These are phyloP conservation scores for Xenus cinereus DNA, from an alignment of 2,113 vertebrate genomes.

Conservation along the genomic window DNA sequence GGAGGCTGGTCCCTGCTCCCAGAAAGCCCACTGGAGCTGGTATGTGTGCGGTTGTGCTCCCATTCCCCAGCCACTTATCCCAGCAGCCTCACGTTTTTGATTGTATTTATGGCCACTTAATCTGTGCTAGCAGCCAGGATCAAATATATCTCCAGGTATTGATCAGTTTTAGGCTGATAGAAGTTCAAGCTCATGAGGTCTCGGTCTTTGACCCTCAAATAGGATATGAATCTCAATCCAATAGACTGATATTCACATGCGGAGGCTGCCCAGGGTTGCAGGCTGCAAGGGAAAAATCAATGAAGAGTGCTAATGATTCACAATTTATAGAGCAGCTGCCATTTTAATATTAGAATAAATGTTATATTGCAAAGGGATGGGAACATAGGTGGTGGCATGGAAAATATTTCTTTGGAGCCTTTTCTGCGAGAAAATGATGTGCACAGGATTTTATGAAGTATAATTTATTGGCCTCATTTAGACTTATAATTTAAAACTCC, in stretches of 20 bases:
- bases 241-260: constrained; percentile 83
- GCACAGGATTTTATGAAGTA: constrained; percentile 75
- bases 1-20: neutral
- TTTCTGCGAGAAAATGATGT: constrained; percentile 78
- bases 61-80: neutral
- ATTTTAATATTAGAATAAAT: constrained; percentile 91
- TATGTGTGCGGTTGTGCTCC: neutral
- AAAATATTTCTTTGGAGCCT: constrained; percentile 80
- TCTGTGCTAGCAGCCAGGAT: constrained; percentile 74
- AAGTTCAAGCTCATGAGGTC: constrained; percentile 79
- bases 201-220: constrained; percentile 97
- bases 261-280: constrained; percentile 46
- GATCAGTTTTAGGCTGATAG: constrained; percentile 86
- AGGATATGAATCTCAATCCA: constrained; percentile 98
- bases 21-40: neutral
- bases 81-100: constrained; percentile 6
- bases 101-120: constrained; percentile 88
- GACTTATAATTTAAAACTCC: constrained; percentile 79
- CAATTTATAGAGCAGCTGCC: constrained; percentile 89
- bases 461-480: constrained; percentile 84
- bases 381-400: constrained; percentile 71
- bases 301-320: constrained; percentile 85
- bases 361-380: constrained; percentile 74
- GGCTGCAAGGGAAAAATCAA: constrained; percentile 78
- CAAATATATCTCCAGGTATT: constrained; percentile 84